Evolutionary conservation across 2,113 vertebrate species (phyloP).

Genomic region (Osmerus eperlanus): DNA sequence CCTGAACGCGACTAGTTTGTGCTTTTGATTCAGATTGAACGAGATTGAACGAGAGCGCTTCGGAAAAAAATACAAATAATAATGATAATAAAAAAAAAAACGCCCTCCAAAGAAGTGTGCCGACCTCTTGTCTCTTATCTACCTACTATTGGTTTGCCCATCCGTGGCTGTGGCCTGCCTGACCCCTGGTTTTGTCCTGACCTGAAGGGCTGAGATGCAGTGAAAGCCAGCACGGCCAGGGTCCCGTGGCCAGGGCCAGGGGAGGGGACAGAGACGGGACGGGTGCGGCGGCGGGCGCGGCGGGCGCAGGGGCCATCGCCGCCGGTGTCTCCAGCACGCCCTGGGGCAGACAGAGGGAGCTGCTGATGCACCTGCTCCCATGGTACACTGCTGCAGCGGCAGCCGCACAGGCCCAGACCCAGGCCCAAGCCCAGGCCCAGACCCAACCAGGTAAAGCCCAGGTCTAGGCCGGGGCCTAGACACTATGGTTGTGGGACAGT

Average conservation of each 20-base stretch:
- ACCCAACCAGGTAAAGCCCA: slow-evolving; percentile 25
- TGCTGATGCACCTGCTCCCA: slow-evolving; percentile 77
- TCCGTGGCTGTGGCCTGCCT: slow-evolving; percentile 50
- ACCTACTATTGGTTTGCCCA: slow-evolving; percentile 38
- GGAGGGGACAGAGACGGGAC: slow-evolving; percentile 47
- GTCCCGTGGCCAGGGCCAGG: slow-evolving; percentile 59
- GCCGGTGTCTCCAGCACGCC: slow-evolving; percentile 67
- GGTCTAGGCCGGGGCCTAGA: background rate
- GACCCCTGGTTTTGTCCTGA: slow-evolving; percentile 67
- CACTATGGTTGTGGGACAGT: background rate
- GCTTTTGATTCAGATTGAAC: too few species aligned
- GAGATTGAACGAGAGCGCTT: too few species aligned
- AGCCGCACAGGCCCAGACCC: slow-evolving; percentile 61
- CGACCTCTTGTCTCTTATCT: slow-evolving; percentile 8
- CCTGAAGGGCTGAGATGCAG: slow-evolving; percentile 77
- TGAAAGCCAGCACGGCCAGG: slow-evolving; percentile 79
- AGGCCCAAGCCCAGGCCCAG: background rate
- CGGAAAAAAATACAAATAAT: too few species aligned
- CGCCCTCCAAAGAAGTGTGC: too few species aligned
- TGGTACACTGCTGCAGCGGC: slow-evolving; percentile 73
- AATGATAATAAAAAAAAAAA: too few species aligned
- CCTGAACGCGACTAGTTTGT: too few species aligned
- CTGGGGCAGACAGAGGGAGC: slow-evolving; percentile 79
- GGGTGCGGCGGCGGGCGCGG: slow-evolving; percentile 54
- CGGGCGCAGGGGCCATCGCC: slow-evolving; percentile 45